Evolutionary conservation across 2,797 vertebrate genomes (phyloP), one percentile per base, ranked within the genome.

Genomic region (Epinephelus coioides): DNA sequence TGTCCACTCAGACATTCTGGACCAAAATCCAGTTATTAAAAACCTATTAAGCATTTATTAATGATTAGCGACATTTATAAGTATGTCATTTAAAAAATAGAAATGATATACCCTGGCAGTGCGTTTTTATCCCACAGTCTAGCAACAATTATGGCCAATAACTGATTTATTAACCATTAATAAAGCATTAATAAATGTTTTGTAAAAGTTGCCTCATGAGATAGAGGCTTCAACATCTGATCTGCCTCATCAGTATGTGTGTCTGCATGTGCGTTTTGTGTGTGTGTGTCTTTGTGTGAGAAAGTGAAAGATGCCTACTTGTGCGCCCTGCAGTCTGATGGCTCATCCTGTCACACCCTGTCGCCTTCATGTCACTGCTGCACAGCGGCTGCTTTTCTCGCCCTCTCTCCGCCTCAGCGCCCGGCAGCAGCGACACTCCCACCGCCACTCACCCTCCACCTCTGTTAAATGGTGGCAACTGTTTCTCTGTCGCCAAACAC

Each of bases 271-370:
- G 34, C 1, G 2, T 34, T 6, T 34, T 61, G 38, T 72, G 61
- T 43, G 38, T 56, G 56, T 66, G 77, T 69, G 25, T 72, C 38
- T 63, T 5, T 60, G 67, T 76, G 74, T 61, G 64, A 69, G 79
- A 82, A 73, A 66, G 80, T 81, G 73, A 81, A 68, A 55, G 65
- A 56, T 49, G 82, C 43, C 68, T 47, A 1, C 68, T 64, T 56
- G 46, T 79, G 75, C 43, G 49, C 83, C 86, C 87, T 79, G 70
- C 74, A 83, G 86, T 76, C 72, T 55, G 83, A 74, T 51, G 60
- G 65, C 81, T 92, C 82, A 81, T 73, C 86, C 83, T 69, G 86
- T 92, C 90, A 70, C 88, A 87, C 77, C 85, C 83, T 90, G 90
- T 92, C 84, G 84, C 89, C 86, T 64, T 60, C 83, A 49, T 38